Conservation (phyloP, 2,888 invertebrate genomes). For the Tolmerus cingulatus region DNA sequence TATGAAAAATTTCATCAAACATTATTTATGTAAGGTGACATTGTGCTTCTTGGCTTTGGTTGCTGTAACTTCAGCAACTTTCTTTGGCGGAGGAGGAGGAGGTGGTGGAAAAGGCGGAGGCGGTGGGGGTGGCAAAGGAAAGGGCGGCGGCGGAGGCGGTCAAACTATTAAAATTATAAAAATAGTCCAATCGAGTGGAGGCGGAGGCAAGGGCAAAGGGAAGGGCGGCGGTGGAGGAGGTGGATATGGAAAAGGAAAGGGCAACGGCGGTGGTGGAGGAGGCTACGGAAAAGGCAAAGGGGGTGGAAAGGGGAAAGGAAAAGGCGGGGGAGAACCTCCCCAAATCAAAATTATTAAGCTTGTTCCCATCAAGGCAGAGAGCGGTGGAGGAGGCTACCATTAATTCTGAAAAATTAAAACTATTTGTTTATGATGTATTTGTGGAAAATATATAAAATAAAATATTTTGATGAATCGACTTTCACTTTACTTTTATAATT, state of each 20-base stretch:
- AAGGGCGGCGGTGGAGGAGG: neutral
- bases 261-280: neutral
- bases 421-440: neutral
- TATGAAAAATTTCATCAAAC: neutral
- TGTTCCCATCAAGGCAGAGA: neutral
- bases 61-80: neutral
- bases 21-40: neutral
- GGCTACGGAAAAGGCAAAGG: neutral
- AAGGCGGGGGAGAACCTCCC: neutral
- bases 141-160: neutral
- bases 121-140: neutral
- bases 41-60: neutral
- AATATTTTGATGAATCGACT: neutral
- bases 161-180: slow-evolving; percentile 13
- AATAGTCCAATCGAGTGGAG: neutral
- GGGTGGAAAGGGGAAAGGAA: neutral
- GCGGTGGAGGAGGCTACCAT: neutral
- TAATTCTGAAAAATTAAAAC: neutral
- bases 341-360: neutral
- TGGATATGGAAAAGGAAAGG: neutral
- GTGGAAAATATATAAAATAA: neutral
- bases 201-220: neutral
- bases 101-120: neutral
- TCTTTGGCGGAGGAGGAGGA: slow-evolving; percentile 10
- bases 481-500: neutral